Percentiles rank a stretch among this genome's conserved stretches.
These are phyloP conservation scores for Anas platyrhynchos DNA, from an alignment of 2,113 vertebrate species.

Conservation along the genomic window DNA sequence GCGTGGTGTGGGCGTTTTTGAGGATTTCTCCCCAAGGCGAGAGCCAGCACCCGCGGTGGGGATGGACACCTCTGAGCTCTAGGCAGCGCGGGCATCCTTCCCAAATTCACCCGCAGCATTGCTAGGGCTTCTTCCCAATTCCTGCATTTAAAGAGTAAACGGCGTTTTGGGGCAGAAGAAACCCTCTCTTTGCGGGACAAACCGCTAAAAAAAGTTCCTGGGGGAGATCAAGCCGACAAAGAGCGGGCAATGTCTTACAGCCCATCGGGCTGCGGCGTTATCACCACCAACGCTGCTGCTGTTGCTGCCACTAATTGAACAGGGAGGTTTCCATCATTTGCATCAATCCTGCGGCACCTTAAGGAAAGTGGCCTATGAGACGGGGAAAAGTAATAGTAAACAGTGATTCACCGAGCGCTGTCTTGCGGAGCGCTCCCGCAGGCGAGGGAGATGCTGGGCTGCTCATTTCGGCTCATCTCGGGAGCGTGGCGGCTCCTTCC, in stretches of 20 bases:
- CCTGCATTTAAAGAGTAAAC: neutral
- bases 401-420: neutral
- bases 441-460: neutral
- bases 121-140: neutral
- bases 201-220: neutral
- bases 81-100: neutral
- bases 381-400: neutral
- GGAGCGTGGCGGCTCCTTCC: neutral
- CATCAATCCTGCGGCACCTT: neutral
- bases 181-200: neutral
- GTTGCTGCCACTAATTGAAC: neutral
- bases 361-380: neutral
- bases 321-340: neutral
- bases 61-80: neutral
- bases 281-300: rapidly evolving
- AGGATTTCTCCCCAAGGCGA: neutral
- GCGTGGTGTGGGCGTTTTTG: neutral
- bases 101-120: neutral
- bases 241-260: neutral
- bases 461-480: neutral
- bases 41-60: neutral
- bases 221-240: neutral
- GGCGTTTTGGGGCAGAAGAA: neutral
- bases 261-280: rapidly evolving
- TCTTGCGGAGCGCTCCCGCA: neutral